Base-by-base conservation (phyloP, 1,140 invertebrate genomes). In the Eriocheir sinensis region DNA sequence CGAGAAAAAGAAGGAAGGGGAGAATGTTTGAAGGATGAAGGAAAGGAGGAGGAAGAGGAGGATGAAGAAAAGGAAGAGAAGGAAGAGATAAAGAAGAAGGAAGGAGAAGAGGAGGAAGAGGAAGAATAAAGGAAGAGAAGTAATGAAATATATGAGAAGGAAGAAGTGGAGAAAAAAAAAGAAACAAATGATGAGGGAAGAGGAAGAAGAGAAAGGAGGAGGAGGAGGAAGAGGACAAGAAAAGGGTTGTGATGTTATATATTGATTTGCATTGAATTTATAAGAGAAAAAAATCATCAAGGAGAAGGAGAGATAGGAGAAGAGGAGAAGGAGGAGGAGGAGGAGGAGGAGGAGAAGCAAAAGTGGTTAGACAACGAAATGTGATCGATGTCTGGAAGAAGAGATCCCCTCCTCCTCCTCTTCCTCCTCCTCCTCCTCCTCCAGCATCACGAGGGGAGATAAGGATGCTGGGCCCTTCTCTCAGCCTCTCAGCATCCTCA, bases 1-100 rank as follows among this genome's bases (percentile, higher is more conserved):
- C n/a, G n/a, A n/a, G n/a, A n/a, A n/a, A 72, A n/a, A 72, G 60
- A 72, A n/a, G 60, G 60, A n/a, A 72, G 60, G 60, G 60, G 60
- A 41, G 36, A 3, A n/a, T 0, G 83, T 86, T 86, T 38, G 36
- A 2, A 38, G 12, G 80, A 38, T 38, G 36, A 2, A 38, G 12
- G 80, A 38, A 4, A 27, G 9, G 30, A 40, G 36, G 83, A 41
- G 21, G 83, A 41, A 27, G 81, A 85, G 81, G 30, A 41, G 83
- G 83, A 41, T 21, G 83, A 86, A 34, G 83, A 86, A 34, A 34
- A 41, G 40, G 83, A 41, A 17, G 80, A 83, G 36, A n/a, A 86
- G 34, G 83, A 86, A 17, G 83, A 40, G 32, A 8, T 34, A n/a
- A 34, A 41, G 40, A n/a, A 86, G 83, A 21, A 53, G 48, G 48